Evolutionary conservation across 2,888 invertebrate species (phyloP).

Genomic region (Parelbella ahira): DNA sequence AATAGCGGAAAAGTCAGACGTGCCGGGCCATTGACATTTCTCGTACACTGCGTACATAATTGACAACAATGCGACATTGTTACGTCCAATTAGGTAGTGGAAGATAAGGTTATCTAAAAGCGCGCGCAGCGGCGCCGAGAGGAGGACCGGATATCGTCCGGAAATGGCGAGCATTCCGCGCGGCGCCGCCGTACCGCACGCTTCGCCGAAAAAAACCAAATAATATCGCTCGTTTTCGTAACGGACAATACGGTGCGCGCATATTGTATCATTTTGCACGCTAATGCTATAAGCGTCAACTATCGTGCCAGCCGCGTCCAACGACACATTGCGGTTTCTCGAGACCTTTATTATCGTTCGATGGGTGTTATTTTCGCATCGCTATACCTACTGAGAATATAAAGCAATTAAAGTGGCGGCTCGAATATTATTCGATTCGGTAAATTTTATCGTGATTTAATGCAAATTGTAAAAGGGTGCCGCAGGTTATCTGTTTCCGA

Average conservation of each 20-base stretch:
- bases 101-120: slow-evolving; percentile 54
- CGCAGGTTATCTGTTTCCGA: slow-evolving; percentile 56
- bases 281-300: slow-evolving; percentile 4
- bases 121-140: slow-evolving; percentile 48
- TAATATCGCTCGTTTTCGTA: slow-evolving; percentile 40
- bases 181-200: slow-evolving; percentile 56
- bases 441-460: slow-evolving; percentile 38
- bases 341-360: neutral
- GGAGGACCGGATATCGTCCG: slow-evolving; percentile 75
- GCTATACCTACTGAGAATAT: slow-evolving; percentile 22
- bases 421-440: slow-evolving; percentile 22
- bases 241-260: slow-evolving; percentile 21
- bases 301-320: neutral
- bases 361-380: too few species aligned
- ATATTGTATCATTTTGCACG: slow-evolving; percentile 24
- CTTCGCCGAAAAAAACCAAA: slow-evolving; percentile 50
- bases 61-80: slow-evolving; percentile 17
- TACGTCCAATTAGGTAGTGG: slow-evolving; percentile 19
- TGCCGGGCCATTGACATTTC: slow-evolving; percentile 21
- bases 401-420: slow-evolving; percentile 21
- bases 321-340: slow-evolving; percentile 2
- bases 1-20: slow-evolving; percentile 37
- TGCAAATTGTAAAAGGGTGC: slow-evolving; percentile 39
- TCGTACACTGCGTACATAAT: neutral
- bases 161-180: slow-evolving; percentile 76